Conservation (phyloP, 2,888 invertebrate genomes). For the Diachrysia chrysitis region DNA sequence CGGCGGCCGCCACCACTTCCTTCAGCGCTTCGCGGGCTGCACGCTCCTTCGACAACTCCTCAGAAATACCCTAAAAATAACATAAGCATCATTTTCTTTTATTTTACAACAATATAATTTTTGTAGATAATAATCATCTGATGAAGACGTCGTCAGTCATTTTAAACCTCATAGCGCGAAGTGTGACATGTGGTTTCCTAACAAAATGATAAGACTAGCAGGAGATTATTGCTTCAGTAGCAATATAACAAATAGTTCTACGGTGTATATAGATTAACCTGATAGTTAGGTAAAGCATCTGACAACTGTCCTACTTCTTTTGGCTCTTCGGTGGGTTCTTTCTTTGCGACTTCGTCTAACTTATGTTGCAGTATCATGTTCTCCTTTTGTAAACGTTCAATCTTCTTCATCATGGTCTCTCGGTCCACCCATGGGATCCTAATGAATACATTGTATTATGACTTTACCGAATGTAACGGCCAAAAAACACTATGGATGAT, state of each 20-base stretch:
- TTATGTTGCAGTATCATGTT: conserved; percentile 74
- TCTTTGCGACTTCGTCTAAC: conserved; percentile 70
- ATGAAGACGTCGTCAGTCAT: neutral
- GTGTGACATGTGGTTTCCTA: neutral
- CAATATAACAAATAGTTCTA: neutral
- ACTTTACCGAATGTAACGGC: neutral
- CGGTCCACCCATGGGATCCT: conserved; percentile 84
- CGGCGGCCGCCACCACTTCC: conserved; percentile 78
- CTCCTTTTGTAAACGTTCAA: conserved; percentile 79
- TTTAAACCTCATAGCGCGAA: neutral
- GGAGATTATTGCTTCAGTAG: neutral
- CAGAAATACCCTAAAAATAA: conserved; percentile 64
- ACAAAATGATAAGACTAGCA: neutral
- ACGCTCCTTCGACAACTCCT: conserved; percentile 78
- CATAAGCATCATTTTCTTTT: neutral
- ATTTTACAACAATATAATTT: neutral
- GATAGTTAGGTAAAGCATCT: conserved; percentile 55
- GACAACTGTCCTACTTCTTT: conserved; percentile 31
- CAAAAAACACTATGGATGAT: too few relatives aligned
- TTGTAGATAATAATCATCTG: neutral
- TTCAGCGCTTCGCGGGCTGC: conserved; percentile 78
- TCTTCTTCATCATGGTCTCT: conserved; percentile 74
- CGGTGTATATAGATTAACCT: conserved; percentile 57
- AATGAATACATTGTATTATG: conserved; percentile 9
- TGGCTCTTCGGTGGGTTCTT: conserved; percentile 57